Evolutionary conservation across 2,888 invertebrate species (phyloP).

Genomic region (Uloborus plumipes): DNA sequence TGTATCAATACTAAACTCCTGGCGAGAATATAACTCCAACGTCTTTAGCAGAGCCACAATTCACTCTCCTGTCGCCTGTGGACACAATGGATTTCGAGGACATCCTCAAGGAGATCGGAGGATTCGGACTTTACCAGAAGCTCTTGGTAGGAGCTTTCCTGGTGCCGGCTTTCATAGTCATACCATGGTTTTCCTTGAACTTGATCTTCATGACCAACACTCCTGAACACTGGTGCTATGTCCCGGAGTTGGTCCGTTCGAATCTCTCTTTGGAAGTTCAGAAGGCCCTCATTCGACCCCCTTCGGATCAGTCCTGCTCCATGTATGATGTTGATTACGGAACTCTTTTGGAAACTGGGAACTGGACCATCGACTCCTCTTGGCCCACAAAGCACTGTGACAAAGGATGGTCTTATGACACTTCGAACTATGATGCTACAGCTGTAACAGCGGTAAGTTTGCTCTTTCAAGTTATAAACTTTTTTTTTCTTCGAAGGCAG

Average conservation of each 20-base stretch:
- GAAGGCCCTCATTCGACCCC: conserved; percentile 26
- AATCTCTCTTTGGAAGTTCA: conserved; percentile 19
- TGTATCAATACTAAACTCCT: too few relatives aligned
- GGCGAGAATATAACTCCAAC: too few relatives aligned
- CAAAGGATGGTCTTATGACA: conserved; percentile 83
- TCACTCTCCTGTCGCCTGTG: too few relatives aligned
- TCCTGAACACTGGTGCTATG: conserved; percentile 81
- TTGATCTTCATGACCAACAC: conserved; percentile 41
- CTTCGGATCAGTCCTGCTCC: conserved; percentile 71
- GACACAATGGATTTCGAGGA: conserved; percentile 67
- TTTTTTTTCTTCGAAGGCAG: too few relatives aligned
- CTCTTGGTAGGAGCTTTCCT: conserved; percentile 83
- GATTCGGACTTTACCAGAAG: conserved; percentile 90
- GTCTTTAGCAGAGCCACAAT: too few relatives aligned
- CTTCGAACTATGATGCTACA: conserved; percentile 79
- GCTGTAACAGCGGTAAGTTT: conserved; percentile 83
- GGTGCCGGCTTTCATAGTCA: conserved; percentile 90
- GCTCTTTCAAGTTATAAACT: neutral
- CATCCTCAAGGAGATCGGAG: conserved; percentile 82
- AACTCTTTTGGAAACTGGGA: conserved; percentile 6
- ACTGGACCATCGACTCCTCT: conserved; percentile 68
- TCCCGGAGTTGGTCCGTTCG: conserved; percentile 75
- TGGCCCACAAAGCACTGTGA: conserved; percentile 76
- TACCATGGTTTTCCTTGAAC: conserved; percentile 77
- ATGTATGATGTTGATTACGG: conserved; percentile 84